Evolutionary conservation across 1,140 invertebrate species (phyloP), one percentile per base, ranked within the genome.

Genomic region (Atta cephalotes): DNA sequence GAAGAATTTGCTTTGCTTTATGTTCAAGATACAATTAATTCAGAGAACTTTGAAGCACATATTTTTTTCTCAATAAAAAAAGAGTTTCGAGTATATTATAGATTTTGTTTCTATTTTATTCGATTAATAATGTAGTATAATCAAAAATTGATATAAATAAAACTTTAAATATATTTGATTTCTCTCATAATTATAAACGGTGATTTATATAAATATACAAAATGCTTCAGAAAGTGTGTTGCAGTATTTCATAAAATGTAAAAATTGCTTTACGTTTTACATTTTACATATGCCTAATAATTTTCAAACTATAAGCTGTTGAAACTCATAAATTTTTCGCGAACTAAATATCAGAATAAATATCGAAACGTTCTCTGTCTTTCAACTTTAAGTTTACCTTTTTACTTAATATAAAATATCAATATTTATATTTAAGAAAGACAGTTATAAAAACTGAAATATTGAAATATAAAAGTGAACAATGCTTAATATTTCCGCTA

Each of bases 21-120:
- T 53, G 70, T 76, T 65, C 39, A n/a, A 53, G 60, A 65, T 84
- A 62, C 16, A 90, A 88, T 53, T 88, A 90, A 90, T 90, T 87
- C 49, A 10, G 7, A n/a, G 60, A 89, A 89, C 51, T 89, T 81
- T 70, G 4, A 56, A 31, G 1, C 35, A 35, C n/a, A 56, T 71
- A 25, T 80, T 39, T 45, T 35, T 53, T 6, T 49, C 1, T n/a
- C 4, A 12, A 6, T 39, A 25, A 74, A 56, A 21, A 2, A n/a
- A 60, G 31, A 62, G 0, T 76, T 58, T 0, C 6, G 16, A 56
- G 4, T 18, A 2, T 56, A 21, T 71, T 25, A 18, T 35, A 70
- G 39, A 2, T 21, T 70, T 56, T 56, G 6, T 39, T 56, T 51
- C 6, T 63, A 51, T 77, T 77, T 16, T 49, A n/a, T 56, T 49